Conservation (phyloP, 1,140 invertebrate species). For the Lineus longissimus region DNA sequence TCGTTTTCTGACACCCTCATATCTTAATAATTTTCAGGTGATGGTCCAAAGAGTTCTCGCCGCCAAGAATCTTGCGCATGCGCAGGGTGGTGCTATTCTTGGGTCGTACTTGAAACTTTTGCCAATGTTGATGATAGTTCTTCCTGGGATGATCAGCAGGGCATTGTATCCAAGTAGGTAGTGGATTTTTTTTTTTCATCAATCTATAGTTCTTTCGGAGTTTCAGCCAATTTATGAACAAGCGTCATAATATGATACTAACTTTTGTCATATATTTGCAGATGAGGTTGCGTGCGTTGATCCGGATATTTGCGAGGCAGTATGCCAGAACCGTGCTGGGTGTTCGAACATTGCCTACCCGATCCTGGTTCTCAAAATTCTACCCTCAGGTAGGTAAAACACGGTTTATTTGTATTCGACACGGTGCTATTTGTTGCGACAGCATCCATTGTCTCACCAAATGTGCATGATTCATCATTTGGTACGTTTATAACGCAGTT, state of each 20-base stretch:
- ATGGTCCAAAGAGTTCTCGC: slow-evolving; percentile 59
- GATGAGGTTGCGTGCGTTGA: slow-evolving; percentile 55
- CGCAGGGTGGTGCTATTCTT: slow-evolving; percentile 58
- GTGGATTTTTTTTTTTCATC: too few species aligned
- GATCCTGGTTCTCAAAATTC: slow-evolving; percentile 42
- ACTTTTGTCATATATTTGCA: slow-evolving; percentile 14
- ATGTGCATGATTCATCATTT: too few species aligned
- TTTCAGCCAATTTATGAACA: too few species aligned
- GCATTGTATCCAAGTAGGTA: slow-evolving; percentile 51
- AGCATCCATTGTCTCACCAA: too few species aligned
- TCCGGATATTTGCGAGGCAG: slow-evolving; percentile 31
- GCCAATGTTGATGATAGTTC: slow-evolving; percentile 58
- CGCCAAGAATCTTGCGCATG: slow-evolving; percentile 59
- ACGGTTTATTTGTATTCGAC: too few species aligned
- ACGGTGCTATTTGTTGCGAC: too few species aligned
- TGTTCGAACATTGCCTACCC: slow-evolving; percentile 49
- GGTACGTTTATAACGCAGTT: too few species aligned
- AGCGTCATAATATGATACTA: too few species aligned
- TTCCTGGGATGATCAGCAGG: slow-evolving; percentile 60
- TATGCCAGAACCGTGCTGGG: slow-evolving; percentile 38
- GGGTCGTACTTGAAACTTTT: slow-evolving; percentile 58
- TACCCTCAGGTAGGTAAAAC: slow-evolving; percentile 38
- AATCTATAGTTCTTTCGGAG: too few species aligned
- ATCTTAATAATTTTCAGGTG: too few species aligned
- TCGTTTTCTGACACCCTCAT: too few species aligned